Evolutionary conservation across 2,113 vertebrate species (phyloP).

Genomic region (Scortum barcoo): DNA sequence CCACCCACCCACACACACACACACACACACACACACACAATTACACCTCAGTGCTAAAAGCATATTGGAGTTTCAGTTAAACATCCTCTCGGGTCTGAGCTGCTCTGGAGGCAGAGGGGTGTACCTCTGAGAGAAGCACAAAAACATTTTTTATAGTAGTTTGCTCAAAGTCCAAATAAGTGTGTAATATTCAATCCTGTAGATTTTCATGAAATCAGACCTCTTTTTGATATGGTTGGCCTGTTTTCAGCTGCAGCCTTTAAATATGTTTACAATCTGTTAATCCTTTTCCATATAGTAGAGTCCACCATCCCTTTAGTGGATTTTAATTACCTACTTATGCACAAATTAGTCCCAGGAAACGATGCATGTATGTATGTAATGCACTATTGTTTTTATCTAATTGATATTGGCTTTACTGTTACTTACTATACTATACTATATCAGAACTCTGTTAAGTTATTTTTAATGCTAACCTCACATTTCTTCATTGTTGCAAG

Average conservation of each 20-base stretch:
- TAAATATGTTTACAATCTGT: not conserved
- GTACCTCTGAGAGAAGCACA: not conserved
- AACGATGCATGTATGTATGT: not conserved
- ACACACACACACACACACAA: conserved; percentile 16
- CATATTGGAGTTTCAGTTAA: conserved; percentile 73
- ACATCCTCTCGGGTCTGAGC: conserved; percentile 36
- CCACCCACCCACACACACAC: not conserved
- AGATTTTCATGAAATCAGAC: not conserved
- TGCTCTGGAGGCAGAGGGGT: conserved; percentile 56
- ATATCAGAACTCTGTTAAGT: not conserved
- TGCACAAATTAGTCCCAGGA: not conserved
- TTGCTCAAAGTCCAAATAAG: not conserved
- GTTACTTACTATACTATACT: not conserved
- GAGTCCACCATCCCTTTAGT: not conserved
- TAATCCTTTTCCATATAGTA: not conserved
- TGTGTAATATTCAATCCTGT: too few relatives aligned
- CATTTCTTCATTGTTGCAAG: not conserved
- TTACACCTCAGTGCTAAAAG: conserved; percentile 69
- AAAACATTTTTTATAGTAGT: not conserved
- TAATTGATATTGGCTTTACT: not conserved
- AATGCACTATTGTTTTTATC: not conserved
- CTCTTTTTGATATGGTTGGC: not conserved
- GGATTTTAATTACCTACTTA: not conserved
- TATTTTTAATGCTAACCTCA: not conserved
- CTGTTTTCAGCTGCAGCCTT: not conserved